These are phyloP conservation scores for Caenorhabditis imperialis DNA, from an alignment of 2,888 invertebrate species.

Conservation along the genomic window DNA sequence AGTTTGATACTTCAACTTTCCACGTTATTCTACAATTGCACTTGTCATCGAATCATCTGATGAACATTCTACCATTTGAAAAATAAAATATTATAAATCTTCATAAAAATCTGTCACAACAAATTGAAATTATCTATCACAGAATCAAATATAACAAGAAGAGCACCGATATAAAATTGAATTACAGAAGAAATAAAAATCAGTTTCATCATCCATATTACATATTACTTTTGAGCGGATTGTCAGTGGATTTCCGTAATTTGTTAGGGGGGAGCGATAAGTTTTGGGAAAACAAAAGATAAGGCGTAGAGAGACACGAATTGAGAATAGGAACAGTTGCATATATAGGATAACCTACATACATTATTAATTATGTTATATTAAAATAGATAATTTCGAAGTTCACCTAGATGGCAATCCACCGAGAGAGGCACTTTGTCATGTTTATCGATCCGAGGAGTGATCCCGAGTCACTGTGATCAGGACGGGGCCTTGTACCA, in stretches of 20 bases:
- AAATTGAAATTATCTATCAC: slow-evolving; percentile 37
- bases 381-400: too few relatives aligned
- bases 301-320: slow-evolving; percentile 41
- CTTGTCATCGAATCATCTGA: too few relatives aligned
- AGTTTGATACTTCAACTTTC: too few relatives aligned
- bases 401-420: not conserved
- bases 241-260: slow-evolving; percentile 27
- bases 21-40: too few relatives aligned
- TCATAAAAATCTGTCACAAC: slow-evolving; percentile 44
- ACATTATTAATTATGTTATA: too few relatives aligned
- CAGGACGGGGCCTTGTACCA: slow-evolving; percentile 66
- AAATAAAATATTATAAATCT: slow-evolving; percentile 7
- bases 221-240: slow-evolving; percentile 25
- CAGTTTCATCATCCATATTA: slow-evolving; percentile 31
- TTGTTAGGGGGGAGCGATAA: not conserved
- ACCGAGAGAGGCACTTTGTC: slow-evolving; percentile 6
- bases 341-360: too few relatives aligned
- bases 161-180: slow-evolving; percentile 31
- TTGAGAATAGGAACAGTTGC: slow-evolving; percentile 15
- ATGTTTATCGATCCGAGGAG: slow-evolving; percentile 36
- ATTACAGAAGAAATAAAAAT: not conserved
- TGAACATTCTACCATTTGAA: slow-evolving; percentile 2
- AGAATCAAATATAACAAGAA: slow-evolving; percentile 35
- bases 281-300: slow-evolving; percentile 9
- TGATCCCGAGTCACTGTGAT: slow-evolving; percentile 66